Evolutionary conservation across 2,113 vertebrate genomes (phyloP).

Genomic region (Saiga tatarica): DNA sequence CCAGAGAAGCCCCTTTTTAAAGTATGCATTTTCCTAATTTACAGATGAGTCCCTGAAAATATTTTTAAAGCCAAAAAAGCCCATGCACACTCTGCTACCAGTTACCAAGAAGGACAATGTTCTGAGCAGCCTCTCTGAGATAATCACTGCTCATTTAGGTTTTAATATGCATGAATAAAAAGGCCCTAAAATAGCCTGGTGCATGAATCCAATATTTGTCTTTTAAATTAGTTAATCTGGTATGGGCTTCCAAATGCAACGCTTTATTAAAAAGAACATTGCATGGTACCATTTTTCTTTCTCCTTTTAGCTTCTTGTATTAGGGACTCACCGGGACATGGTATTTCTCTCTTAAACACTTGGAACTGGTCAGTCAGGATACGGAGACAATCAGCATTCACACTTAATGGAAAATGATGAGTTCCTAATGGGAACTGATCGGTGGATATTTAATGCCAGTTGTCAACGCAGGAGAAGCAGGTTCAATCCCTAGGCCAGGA

Average conservation of each 20-base stretch:
- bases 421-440: accelerated
- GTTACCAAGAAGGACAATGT: neutral
- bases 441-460: accelerated
- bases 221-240: slow-evolving; percentile 51
- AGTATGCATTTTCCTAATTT: neutral
- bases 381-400: neutral
- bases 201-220: slow-evolving; percentile 30
- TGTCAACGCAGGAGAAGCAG: accelerated
- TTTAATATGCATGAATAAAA: slow-evolving; percentile 58
- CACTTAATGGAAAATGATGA: neutral
- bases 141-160: slow-evolving; percentile 29
- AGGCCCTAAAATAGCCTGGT: slow-evolving; percentile 24
- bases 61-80: slow-evolving; percentile 1
- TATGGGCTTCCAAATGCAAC: neutral
- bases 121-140: neutral
- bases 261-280: neutral
- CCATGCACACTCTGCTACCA: neutral
- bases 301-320: neutral
- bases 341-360: neutral
- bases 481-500: neutral
- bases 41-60: neutral
- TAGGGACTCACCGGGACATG: neutral
- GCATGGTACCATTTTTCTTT: neutral
- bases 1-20: neutral
- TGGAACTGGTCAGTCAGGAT: neutral